phyloP scores from a whole-genome alignment of 2,113 vertebrate species.

The Mobula birostris region DNA sequence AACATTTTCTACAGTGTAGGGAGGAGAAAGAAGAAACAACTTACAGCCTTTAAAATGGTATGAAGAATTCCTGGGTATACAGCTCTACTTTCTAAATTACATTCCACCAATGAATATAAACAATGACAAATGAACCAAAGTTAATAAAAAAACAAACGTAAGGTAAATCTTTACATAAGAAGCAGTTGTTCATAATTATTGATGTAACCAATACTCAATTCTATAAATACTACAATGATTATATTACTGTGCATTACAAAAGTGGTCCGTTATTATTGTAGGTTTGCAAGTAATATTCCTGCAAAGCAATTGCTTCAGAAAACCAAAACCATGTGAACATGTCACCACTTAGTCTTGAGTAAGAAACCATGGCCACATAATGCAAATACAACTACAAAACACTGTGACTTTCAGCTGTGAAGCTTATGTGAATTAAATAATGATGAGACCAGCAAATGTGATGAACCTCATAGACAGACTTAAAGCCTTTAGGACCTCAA shows the following conservation, averaged over 20 bases:
- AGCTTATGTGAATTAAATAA: neutral
- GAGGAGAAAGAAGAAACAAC: neutral
- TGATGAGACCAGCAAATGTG: constrained; percentile 23
- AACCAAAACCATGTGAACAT: constrained; percentile 33
- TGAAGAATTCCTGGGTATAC: neutral
- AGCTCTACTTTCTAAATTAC: neutral
- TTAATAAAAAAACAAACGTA: neutral
- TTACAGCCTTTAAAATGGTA: neutral
- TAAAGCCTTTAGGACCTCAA: neutral
- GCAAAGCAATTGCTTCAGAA: constrained; percentile 20
- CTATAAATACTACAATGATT: constrained; percentile 31
- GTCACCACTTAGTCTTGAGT: neutral
- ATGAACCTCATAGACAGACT: neutral
- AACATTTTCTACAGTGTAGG: neutral
- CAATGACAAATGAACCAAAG: constrained; percentile 14
- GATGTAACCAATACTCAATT: constrained; percentile 22
- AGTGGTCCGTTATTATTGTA: neutral
- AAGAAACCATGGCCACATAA: neutral
- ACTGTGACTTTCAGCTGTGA: constrained; percentile 10
- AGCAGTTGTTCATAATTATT: neutral
- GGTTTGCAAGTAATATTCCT: constrained; percentile 26
- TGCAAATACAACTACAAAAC: neutral
- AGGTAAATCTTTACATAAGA: neutral
- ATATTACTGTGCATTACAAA: constrained; percentile 15
- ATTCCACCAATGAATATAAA: neutral